Base-by-base conservation (phyloP, 2,113 vertebrate genomes). In the Gorsachius goisagi region DNA sequence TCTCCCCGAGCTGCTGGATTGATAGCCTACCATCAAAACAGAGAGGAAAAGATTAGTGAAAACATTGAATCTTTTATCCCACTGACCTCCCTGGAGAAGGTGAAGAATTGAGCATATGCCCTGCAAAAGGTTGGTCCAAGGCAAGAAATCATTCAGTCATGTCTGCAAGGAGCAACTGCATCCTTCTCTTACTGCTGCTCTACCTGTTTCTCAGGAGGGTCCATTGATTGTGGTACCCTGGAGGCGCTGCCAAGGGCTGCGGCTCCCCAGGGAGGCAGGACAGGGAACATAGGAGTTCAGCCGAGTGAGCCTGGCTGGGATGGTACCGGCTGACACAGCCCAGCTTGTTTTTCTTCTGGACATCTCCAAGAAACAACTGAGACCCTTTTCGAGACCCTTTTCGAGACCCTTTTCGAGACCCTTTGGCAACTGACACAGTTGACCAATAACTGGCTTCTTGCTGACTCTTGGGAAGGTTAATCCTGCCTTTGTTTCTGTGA, bases 241-340 rank as follows among this genome's bases (percentile, higher is more conserved):
- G 58, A 19, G 21, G 23, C 15, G 24, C 35, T 66, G 14, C 35
- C 12, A 2, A n/a, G 45, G 26, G 26, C 53, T 82, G 56, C 6
- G 1, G 27, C 39, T 89, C 49, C 41, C 76, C 12, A 5, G 16
- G 33, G 23, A 41, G 33, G 30, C 26, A 60, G 59, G 21, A 11
- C 27, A 1, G 2, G 5, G 3, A 1, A 2, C 27, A n/a, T 0
- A 3, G 77, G 33, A 39, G 33, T 4, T 67, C 18, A 27, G 32
- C 63, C 2, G 1, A 6, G 18, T 9, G 23, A 41, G 20, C 53
- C 67, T 37, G 56, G 21, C 26, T 45, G 11, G 59, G 67, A 9
- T 0, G 3, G 26, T 33, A 2, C 8, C 2, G 1, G 22, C 55
- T 67, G 32, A 2, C 45, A 6, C 9, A 67, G 35, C 32, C 45